phyloP scores from a whole-genome alignment of 1,140 invertebrate species.

The Adelges cooleyi region DNA sequence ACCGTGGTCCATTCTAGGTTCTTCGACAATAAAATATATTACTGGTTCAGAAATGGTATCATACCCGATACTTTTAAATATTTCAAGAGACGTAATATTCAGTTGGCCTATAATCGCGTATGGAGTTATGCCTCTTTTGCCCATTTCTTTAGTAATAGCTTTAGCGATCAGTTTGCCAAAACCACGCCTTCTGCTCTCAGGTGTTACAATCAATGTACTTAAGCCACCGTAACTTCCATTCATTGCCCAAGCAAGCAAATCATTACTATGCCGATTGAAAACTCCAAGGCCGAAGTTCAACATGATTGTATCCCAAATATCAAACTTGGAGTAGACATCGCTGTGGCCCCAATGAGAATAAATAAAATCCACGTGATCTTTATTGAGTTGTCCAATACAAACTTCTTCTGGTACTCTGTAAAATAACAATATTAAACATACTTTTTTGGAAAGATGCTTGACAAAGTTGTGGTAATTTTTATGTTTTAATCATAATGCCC shows the following conservation, averaged over 20 bases:
- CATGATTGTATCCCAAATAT: slow-evolving; percentile 27
- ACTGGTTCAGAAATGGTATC: too few relatives aligned
- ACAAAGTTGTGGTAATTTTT: too few relatives aligned
- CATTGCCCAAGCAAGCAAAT: slow-evolving; percentile 30
- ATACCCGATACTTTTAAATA: slow-evolving; percentile 1
- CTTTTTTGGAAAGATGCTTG: too few relatives aligned
- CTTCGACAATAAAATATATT: too few relatives aligned
- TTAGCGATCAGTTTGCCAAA: slow-evolving; percentile 18
- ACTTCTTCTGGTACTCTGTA: neutral
- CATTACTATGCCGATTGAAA: neutral
- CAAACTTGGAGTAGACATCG: slow-evolving; percentile 30
- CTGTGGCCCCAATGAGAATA: slow-evolving; percentile 32
- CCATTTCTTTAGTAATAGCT: slow-evolving; percentile 28
- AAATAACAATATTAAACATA: too few relatives aligned
- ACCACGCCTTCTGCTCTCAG: slow-evolving; percentile 6
- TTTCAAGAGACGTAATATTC: neutral
- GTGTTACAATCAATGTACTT: slow-evolving; percentile 7
- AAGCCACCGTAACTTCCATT: slow-evolving; percentile 31
- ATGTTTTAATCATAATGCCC: too few relatives aligned
- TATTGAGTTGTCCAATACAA: slow-evolving; percentile 5
- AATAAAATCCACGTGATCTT: slow-evolving; percentile 28
- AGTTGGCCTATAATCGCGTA: slow-evolving; percentile 27
- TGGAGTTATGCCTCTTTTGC: slow-evolving; percentile 10
- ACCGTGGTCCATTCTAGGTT: too few relatives aligned
- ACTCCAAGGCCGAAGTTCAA: slow-evolving; percentile 29